Percentiles rank a stretch among this genome's conserved stretches.
Conservation (phyloP, 2,888 invertebrate genomes). For the Periphyllus acericola region DNA sequence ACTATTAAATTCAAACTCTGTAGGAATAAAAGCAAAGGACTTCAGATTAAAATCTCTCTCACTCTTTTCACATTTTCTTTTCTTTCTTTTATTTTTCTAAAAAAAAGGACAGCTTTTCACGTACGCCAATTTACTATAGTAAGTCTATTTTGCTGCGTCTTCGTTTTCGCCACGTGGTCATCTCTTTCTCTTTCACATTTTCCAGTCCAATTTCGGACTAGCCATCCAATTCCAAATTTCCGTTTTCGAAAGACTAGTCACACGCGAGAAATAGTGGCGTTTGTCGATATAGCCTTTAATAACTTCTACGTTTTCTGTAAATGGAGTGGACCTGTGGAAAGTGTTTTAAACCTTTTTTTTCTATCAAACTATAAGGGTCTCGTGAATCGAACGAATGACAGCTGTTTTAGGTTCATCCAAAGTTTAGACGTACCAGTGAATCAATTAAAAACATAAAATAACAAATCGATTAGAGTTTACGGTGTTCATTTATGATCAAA, state of each 20-base stretch:
- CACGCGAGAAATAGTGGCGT: conserved; percentile 8
- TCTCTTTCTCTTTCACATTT: conserved; percentile 31
- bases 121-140: conserved; percentile 47
- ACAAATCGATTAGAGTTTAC: too few species aligned
- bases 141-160: conserved; percentile 47
- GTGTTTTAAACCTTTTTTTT: conserved; percentile 10
- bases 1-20: conserved; percentile 48
- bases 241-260: conserved; percentile 11
- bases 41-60: conserved; percentile 39
- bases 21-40: not conserved
- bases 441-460: too few species aligned
- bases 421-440: too few species aligned
- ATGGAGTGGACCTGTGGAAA: conserved; percentile 18
- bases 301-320: conserved; percentile 27
- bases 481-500: too few species aligned
- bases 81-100: not conserved
- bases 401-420: too few species aligned
- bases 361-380: not conserved
- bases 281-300: conserved; percentile 41
- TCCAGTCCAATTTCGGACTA: conserved; percentile 36
- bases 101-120: conserved; percentile 43
- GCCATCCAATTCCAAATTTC: conserved; percentile 42
- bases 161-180: conserved; percentile 29
- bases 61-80: conserved; percentile 24
- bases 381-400: not conserved